Conservation (phyloP, 2,888 invertebrate genomes). For the Cinara cedri region DNA sequence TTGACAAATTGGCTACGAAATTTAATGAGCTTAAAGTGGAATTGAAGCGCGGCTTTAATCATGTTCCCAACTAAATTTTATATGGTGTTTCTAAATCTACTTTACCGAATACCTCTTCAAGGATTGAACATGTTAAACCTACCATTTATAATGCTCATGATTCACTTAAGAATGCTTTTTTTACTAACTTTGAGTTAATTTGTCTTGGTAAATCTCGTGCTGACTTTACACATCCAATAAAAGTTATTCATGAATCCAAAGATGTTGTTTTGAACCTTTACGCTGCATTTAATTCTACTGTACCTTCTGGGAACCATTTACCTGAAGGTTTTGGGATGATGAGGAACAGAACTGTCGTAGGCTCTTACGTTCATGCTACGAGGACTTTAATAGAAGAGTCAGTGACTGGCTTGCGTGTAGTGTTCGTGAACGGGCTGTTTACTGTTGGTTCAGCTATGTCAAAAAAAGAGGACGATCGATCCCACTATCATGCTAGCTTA, state of each 20-base stretch:
- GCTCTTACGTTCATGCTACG: conserved; percentile 7
- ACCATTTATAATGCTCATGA: neutral
- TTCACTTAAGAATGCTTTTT: neutral
- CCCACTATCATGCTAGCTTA: neutral
- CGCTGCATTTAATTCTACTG: neutral
- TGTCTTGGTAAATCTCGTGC: neutral
- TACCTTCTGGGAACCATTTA: conserved; percentile 1
- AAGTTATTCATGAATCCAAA: conserved; percentile 9
- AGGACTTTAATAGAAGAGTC: conserved; percentile 7
- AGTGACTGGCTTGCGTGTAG: neutral
- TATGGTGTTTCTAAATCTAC: no score
- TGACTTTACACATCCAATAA: neutral
- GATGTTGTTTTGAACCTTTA: neutral
- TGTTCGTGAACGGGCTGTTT: neutral
- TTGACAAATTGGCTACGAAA: neutral
- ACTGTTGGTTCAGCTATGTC: neutral
- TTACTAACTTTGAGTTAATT: neutral
- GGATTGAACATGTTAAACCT: conserved; percentile 8
- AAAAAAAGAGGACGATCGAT: neutral
- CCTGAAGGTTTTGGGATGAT: neutral
- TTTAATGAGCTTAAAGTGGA: neutral
- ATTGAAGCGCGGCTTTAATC: neutral
- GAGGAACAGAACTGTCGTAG: conserved; percentile 1
- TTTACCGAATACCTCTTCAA: neutral
- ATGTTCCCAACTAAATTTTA: no score